phyloP scores from a whole-genome alignment of 2,888 invertebrate genomes.

The Zele albiditarsus region DNA sequence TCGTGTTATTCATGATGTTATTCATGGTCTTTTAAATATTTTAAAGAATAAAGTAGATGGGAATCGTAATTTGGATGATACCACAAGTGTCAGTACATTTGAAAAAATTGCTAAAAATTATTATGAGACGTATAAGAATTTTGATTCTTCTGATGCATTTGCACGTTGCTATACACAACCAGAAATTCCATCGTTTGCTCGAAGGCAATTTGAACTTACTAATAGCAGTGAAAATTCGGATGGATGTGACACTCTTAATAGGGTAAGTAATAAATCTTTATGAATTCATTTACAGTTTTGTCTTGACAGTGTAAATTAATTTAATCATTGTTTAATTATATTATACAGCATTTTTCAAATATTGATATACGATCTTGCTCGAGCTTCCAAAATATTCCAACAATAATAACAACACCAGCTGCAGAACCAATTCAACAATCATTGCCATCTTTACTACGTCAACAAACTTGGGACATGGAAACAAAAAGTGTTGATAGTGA shows the following conservation, averaged over 20 bases:
- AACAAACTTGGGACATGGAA: conserved; percentile 55
- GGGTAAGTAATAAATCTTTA: not conserved
- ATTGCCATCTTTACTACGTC: conserved; percentile 43
- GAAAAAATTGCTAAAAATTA: conserved; percentile 7
- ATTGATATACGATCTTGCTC: conserved; percentile 1
- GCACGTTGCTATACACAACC: conserved; percentile 57
- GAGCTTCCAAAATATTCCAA: conserved; percentile 9
- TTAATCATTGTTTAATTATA: not conserved
- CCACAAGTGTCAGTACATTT: not conserved
- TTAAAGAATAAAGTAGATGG: conserved; percentile 55
- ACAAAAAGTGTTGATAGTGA: conserved; percentile 45
- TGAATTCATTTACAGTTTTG: not conserved
- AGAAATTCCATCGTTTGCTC: conserved; percentile 40
- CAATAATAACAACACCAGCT: conserved; percentile 12
- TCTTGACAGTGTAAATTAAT: too few species aligned
- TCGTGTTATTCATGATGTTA: conserved; percentile 56
- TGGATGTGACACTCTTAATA: not conserved
- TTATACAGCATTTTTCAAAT: not conserved
- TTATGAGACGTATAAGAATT: not conserved
- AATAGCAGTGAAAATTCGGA: not conserved
- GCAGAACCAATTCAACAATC: not conserved
- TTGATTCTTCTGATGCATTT: conserved; percentile 37
- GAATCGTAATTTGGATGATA: conserved; percentile 50
- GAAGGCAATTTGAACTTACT: not conserved
- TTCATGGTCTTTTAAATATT: conserved; percentile 57